Evolutionary conservation across 2,797 vertebrate species (phyloP), one percentile per base, ranked within the genome.

Genomic region (Fundulus diaphanus): DNA sequence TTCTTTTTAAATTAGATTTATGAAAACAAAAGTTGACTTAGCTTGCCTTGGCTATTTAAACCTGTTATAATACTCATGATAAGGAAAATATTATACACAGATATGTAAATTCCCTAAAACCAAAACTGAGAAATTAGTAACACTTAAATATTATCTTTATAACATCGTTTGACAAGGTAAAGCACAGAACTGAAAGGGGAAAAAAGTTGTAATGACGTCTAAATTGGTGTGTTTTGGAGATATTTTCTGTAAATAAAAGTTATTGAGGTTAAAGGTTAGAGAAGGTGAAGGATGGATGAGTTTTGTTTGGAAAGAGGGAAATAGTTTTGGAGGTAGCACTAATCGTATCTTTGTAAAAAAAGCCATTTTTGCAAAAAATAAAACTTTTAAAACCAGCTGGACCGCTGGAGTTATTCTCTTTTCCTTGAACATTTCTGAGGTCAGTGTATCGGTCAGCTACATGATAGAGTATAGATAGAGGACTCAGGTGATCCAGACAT

Each of bases 371-470:
- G 13, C 11, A 1, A 11, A 24, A 72, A 52, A 52, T 56, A 35
- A 71, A 16, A 42, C 22, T 20, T 27, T 42, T 27, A 11, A n/a
- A 27, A 42, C 40, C 20, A 46, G 27, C 27, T 59, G 70, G 57
- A 29, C 42, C 27, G 15, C 42, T 48, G 42, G 42, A 61, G 13
- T 72, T 72, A 46, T 48, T 13, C 35, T 40, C 16, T 71, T 56
- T n/a, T 33, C 71, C 49, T 46, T 72, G 2, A 59, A 44, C 54
- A 46, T 44, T 20, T 61, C 44, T 27, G 29, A 72, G 56, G 57
- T 73, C 31, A 18, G 35, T 2, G 3, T 11, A 31, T 68, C 66
- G 13, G 9, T 63, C 7, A 63, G 31, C 11, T 46, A n/a, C 13
- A 15, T 63, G 22, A n/a, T 7, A 24, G 20, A 6, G 16, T 27